A percentile compares a stretch with the other conserved stretches of the same genome.
Conservation (phyloP, 1,140 invertebrate genomes). For the Ips nitidus region DNA sequence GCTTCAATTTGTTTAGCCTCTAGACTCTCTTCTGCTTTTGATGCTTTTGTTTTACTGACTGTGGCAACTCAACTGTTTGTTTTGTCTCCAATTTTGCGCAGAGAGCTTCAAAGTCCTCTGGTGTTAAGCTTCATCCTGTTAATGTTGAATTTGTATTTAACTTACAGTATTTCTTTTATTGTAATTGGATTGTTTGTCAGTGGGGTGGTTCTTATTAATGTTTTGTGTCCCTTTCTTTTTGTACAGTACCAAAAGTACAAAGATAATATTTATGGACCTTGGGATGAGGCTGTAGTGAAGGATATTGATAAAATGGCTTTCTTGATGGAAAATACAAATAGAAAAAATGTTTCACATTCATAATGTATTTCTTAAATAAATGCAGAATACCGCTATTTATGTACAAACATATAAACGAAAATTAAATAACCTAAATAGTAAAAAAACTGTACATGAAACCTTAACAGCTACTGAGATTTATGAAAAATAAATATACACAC, state of each 20-base stretch:
- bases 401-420: slow-evolving; percentile 31
- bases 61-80: slow-evolving; percentile 87
- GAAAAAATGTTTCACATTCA: slow-evolving; percentile 15
- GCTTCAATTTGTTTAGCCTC: slow-evolving; percentile 93
- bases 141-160: slow-evolving; percentile 56
- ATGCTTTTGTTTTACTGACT: slow-evolving; percentile 86
- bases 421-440: slow-evolving; percentile 41
- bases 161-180: slow-evolving; percentile 60
- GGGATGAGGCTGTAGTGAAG: slow-evolving; percentile 86
- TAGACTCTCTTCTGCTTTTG: slow-evolving; percentile 75
- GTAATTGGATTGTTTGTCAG: slow-evolving; percentile 63
- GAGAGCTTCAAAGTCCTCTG: slow-evolving; percentile 56
- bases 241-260: slow-evolving; percentile 81
- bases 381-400: slow-evolving; percentile 37
- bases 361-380: slow-evolving; percentile 38
- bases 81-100: slow-evolving; percentile 79
- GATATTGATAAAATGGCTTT: slow-evolving; percentile 53
- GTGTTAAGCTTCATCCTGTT: slow-evolving; percentile 49
- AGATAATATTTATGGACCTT: slow-evolving; percentile 93
- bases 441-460: slow-evolving; percentile 43
- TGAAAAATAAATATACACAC: slow-evolving; percentile 44
- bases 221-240: slow-evolving; percentile 76
- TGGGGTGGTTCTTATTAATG: slow-evolving; percentile 65
- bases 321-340: neutral
- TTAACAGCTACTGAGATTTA: slow-evolving; percentile 41